Conservation (phyloP, 2,113 vertebrate genomes). For the Eretmochelys imbricata region DNA sequence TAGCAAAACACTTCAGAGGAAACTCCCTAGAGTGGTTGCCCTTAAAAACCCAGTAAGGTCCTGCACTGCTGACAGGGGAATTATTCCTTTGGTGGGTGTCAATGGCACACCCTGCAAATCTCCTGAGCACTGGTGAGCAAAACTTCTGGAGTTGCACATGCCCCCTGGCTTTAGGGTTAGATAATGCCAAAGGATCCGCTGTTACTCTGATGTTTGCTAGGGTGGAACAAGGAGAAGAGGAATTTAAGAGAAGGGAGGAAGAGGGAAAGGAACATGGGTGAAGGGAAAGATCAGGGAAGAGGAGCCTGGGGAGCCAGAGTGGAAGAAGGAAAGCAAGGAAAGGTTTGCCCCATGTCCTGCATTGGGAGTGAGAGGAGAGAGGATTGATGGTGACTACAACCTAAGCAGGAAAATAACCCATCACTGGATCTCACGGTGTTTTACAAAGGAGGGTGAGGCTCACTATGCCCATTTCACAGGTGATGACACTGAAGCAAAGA, state of each 20-base stretch:
- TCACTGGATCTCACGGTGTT: background rate
- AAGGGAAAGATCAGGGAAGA: background rate
- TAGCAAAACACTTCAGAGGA: background rate
- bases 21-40: background rate
- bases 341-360: background rate
- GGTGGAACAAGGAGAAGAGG: background rate
- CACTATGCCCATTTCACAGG: background rate
- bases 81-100: background rate
- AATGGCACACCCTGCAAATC: background rate
- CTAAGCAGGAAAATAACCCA: background rate
- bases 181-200: background rate
- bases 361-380: background rate
- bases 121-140: background rate
- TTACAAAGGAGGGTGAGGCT: accelerated
- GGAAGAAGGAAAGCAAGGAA: background rate
- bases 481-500: background rate
- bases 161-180: background rate
- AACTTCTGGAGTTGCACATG: background rate
- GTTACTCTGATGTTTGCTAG: background rate
- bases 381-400: background rate
- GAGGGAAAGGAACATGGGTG: background rate
- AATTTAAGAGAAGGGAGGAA: background rate
- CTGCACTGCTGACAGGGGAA: background rate
- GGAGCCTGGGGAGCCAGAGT: background rate
- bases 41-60: background rate